These are phyloP conservation scores for Notamacropus eugenii DNA, from an alignment of 2,797 vertebrate genomes.

Conservation along the genomic window DNA sequence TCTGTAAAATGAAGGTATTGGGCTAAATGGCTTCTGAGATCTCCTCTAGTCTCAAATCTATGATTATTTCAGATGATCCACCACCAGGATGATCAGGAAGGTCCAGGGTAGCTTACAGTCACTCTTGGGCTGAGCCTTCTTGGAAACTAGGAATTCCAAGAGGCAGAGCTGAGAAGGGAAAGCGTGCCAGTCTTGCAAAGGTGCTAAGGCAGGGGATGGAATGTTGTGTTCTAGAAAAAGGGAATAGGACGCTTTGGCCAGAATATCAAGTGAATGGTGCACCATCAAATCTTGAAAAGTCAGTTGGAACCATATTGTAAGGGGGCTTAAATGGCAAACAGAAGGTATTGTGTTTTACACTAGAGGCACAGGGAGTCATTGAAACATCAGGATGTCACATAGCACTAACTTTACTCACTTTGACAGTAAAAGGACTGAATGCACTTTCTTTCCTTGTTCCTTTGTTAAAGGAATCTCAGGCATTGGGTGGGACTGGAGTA, in stretches of 20 bases:
- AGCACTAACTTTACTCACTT: not conserved
- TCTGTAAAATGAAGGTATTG: not conserved
- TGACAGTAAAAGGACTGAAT: not conserved
- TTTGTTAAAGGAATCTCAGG: not conserved
- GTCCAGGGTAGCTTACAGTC: not conserved
- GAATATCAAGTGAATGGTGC: not conserved
- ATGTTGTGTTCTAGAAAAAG: not conserved
- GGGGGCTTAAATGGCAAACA: not conserved
- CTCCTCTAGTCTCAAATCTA: not conserved
- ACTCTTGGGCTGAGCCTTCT: not conserved
- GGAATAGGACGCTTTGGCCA: not conserved
- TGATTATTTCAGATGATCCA: not conserved
- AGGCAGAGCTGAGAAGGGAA: not conserved
- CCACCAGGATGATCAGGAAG: not conserved
- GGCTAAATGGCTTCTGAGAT: not conserved
- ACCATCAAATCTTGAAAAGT: not conserved
- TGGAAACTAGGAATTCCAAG: not conserved
- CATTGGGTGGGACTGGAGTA: rapidly evolving
- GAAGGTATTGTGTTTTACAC: not conserved
- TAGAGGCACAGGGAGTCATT: not conserved
- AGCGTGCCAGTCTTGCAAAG: not conserved
- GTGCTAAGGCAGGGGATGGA: not conserved
- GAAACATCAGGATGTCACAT: not conserved
- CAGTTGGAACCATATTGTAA: not conserved
- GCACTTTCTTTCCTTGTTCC: not conserved